These are phyloP conservation scores for Malachius bipustulatus DNA, from an alignment of 2,888 invertebrate species.

Conservation along the genomic window DNA sequence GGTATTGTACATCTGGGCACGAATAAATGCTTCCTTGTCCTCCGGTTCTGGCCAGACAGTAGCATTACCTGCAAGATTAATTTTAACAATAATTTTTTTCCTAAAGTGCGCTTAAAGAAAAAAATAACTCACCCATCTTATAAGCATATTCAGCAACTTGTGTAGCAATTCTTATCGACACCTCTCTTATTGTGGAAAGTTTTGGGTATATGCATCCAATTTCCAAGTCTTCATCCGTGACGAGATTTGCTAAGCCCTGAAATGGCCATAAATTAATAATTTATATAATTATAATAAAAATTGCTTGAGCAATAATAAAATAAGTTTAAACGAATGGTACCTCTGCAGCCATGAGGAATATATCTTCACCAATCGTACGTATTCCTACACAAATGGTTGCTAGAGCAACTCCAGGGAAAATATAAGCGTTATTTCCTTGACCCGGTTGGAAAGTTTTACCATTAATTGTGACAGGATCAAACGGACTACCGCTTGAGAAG, in stretches of 20 bases:
- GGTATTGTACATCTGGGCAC: slow-evolving; percentile 70
- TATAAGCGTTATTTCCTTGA: slow-evolving; percentile 97
- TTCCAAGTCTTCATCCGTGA: slow-evolving; percentile 66
- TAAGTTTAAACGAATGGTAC: slow-evolving; percentile 35
- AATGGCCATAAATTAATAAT: not conserved
- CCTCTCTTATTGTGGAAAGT: slow-evolving; percentile 65
- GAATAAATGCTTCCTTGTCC: slow-evolving; percentile 60
- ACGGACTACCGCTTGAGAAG: slow-evolving; percentile 96
- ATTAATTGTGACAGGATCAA: slow-evolving; percentile 69
- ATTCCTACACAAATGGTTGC: slow-evolving; percentile 83
- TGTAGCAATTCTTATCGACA: slow-evolving; percentile 79
- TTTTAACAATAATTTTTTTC: not conserved
- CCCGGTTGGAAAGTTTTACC: slow-evolving; percentile 80
- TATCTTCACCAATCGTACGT: slow-evolving; percentile 79
- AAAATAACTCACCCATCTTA: slow-evolving; percentile 47
- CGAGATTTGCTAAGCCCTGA: slow-evolving; percentile 68
- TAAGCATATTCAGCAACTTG: slow-evolving; percentile 75
- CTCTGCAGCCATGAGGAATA: slow-evolving; percentile 85
- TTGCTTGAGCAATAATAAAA: slow-evolving; percentile 5
- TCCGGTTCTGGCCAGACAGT: slow-evolving; percentile 66
- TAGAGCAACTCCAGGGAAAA: slow-evolving; percentile 92
- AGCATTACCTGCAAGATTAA: slow-evolving; percentile 50
- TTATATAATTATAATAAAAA: slow-evolving; percentile 9
- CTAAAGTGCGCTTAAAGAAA: not conserved
- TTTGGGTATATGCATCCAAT: slow-evolving; percentile 89